Conservation (phyloP, 2,797 vertebrate species). For the Schizothorax lantsangensis region DNA sequence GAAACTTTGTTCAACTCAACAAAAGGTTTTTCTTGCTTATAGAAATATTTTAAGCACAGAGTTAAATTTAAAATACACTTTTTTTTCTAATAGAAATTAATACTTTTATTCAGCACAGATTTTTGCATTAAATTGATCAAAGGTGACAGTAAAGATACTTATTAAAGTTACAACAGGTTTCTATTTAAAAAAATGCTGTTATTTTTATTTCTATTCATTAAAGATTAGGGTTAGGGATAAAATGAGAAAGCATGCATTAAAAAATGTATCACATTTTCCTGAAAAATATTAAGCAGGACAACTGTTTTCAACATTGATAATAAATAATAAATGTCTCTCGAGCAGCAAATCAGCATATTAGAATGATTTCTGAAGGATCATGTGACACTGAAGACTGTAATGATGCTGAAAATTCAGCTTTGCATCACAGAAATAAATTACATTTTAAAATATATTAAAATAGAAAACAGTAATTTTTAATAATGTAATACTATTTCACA, state of each 20-base stretch:
- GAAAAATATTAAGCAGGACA: neutral
- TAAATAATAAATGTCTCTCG: neutral
- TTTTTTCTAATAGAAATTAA: neutral
- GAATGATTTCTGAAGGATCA: neutral
- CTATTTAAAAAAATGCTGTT: neutral
- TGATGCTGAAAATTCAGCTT: neutral
- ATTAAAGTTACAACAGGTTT: neutral
- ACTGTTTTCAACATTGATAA: neutral
- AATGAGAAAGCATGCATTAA: neutral
- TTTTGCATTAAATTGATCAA: neutral
- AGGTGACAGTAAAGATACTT: neutral
- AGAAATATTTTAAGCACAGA: neutral
- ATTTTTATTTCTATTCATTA: neutral
- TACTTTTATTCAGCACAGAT: neutral
- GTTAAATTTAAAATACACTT: too few relatives aligned
- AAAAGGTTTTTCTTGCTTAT: neutral
- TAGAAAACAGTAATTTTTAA: neutral
- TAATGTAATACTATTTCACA: neutral
- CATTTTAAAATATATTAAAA: neutral
- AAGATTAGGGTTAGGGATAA: neutral
- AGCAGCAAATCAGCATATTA: neutral
- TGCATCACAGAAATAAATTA: neutral
- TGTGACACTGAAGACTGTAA: constrained; percentile 2
- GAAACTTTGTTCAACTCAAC: neutral
- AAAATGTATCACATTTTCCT: neutral